Percentiles rank a stretch among this genome's conserved stretches.
Conservation (phyloP, 2,888 invertebrate species). For the Lottia gigantea region DNA sequence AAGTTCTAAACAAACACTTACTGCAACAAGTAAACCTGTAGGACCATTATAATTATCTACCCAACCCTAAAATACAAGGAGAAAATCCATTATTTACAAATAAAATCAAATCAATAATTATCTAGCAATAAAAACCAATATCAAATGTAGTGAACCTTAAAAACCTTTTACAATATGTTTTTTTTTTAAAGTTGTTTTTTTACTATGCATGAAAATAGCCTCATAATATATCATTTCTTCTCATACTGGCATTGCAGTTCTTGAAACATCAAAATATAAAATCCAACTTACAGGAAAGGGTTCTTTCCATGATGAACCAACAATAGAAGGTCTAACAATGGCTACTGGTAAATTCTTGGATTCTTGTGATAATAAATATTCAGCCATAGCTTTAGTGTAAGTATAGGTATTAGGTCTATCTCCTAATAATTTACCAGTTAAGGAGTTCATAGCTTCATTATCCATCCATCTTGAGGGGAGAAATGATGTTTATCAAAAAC, state of each 20-base stretch:
- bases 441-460: slow-evolving; percentile 67
- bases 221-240: no score
- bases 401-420: slow-evolving; percentile 91
- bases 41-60: slow-evolving; percentile 96
- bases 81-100: neutral
- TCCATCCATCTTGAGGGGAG: slow-evolving; percentile 69
- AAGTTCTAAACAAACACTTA: slow-evolving; percentile 35
- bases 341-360: slow-evolving; percentile 80
- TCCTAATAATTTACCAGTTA: slow-evolving; percentile 72
- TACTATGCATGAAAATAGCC: no score
- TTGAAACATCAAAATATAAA: neutral
- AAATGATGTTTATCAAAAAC: no score
- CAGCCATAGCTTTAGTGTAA: slow-evolving; percentile 88
- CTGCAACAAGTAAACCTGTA: slow-evolving; percentile 75
- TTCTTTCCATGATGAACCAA: slow-evolving; percentile 78
- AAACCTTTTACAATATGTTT: no score
- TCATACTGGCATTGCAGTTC: no score
- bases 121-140: no score
- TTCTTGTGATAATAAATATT: slow-evolving; percentile 82
- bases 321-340: slow-evolving; percentile 90
- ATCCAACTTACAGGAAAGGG: slow-evolving; percentile 69
- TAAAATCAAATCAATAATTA: neutral
- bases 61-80: slow-evolving; percentile 79
- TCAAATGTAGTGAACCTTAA: no score
- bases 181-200: no score